A percentile compares a stretch with the other conserved stretches of the same genome.
Evolutionary conservation across 2,888 invertebrate genomes (phyloP).

Genomic region (Rotaria sp.): DNA sequence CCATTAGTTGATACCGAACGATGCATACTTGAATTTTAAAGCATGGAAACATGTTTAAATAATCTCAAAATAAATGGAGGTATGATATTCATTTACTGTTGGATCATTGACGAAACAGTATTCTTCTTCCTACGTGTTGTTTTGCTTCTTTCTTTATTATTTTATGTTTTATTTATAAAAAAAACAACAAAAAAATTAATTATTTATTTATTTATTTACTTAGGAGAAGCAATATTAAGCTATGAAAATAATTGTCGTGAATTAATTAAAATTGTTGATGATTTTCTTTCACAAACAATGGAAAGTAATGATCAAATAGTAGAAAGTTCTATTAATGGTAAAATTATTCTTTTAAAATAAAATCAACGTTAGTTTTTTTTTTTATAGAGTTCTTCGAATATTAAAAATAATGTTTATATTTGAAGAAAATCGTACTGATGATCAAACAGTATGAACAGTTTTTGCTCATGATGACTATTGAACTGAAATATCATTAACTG

Average conservation of each 20-base stretch:
- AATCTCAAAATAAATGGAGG: slow-evolving; percentile 59
- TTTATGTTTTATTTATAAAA: neutral
- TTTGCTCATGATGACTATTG: slow-evolving; percentile 56
- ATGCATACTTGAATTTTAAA: slow-evolving; percentile 62
- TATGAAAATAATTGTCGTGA: slow-evolving; percentile 61
- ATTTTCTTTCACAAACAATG: slow-evolving; percentile 60
- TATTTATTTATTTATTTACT: slow-evolving; percentile 30
- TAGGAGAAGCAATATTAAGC: slow-evolving; percentile 54
- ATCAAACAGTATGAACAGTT: neutral
- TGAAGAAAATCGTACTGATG: slow-evolving; percentile 54
- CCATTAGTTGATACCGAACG: slow-evolving; percentile 60
- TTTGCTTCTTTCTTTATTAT: slow-evolving; percentile 22
- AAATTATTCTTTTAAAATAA: neutral
- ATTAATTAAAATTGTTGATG: slow-evolving; percentile 61
- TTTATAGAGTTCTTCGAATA: slow-evolving; percentile 60
- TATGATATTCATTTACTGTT: neutral
- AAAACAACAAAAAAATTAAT: neutral
- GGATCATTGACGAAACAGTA: too few species aligned
- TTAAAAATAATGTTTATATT: slow-evolving; percentile 61
- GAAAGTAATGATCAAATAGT: slow-evolving; percentile 52
- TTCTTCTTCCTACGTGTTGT: neutral
- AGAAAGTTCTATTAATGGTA: slow-evolving; percentile 1
- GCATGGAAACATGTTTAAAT: slow-evolving; percentile 60
- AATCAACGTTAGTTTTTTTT: slow-evolving; percentile 49
- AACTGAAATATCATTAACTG: slow-evolving; percentile 60